A percentile compares a stretch with the other conserved stretches of the same genome.
These are phyloP conservation scores for Mesorhabditis sp. DNA, from an alignment of 2,888 invertebrate species.

Conservation along the genomic window DNA sequence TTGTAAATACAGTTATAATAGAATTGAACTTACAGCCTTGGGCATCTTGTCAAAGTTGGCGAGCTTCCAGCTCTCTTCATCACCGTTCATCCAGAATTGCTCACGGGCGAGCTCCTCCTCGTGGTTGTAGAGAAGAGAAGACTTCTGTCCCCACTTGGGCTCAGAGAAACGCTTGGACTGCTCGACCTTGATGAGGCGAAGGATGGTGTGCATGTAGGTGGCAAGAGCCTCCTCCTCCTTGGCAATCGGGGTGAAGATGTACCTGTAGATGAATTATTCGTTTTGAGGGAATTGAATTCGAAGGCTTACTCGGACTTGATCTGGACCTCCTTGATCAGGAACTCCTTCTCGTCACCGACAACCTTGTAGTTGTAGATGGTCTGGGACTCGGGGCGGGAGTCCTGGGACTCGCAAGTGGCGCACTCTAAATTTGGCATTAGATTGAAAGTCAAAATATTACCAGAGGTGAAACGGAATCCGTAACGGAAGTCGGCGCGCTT, in stretches of 20 bases:
- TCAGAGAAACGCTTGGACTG: constrained; percentile 18
- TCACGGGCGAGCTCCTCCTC: constrained; percentile 38
- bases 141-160: constrained; percentile 8
- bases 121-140: constrained; percentile 34
- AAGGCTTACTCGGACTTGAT: not conserved
- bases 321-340: not conserved
- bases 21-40: not conserved
- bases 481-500: constrained; percentile 45
- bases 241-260: constrained; percentile 28
- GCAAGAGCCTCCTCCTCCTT: constrained; percentile 19
- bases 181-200: constrained; percentile 22
- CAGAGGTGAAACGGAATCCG: constrained; percentile 24
- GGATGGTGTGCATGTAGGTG: constrained; percentile 24
- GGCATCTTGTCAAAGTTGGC: not conserved
- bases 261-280: constrained; percentile 7
- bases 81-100: constrained; percentile 35
- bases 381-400: constrained; percentile 18
- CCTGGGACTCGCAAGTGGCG: constrained; percentile 24
- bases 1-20: too few relatives aligned
- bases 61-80: constrained; percentile 23
- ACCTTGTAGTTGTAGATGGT: constrained; percentile 40
- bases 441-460: not conserved
- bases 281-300: too few relatives aligned
- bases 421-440: not conserved
- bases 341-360: constrained; percentile 12